Evolutionary conservation across 1,140 invertebrate species (phyloP).

Genomic region (Campoletis sonorensis): DNA sequence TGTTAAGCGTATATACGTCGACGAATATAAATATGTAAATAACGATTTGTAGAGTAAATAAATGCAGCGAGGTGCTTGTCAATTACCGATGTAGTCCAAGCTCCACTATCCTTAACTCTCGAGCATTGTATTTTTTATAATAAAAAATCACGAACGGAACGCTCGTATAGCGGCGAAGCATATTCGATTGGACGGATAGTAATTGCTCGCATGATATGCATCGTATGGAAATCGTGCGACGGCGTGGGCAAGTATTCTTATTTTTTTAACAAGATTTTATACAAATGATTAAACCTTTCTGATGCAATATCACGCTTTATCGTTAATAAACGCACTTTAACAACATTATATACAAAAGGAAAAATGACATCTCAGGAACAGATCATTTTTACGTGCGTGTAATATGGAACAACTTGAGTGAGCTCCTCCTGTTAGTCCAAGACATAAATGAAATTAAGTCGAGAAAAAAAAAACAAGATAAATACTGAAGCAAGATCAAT

Average conservation of each 20-base stretch:
- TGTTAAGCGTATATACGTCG: neutral
- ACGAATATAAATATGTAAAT: constrained; percentile 12
- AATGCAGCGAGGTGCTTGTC: neutral
- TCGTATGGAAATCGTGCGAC: neutral
- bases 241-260: neutral
- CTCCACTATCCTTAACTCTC: neutral
- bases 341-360: too few species aligned
- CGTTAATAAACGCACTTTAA: too few species aligned
- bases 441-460: too few species aligned
- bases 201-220: neutral
- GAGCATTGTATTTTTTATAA: neutral
- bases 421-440: too few species aligned
- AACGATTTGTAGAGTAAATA: constrained; percentile 5
- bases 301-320: constrained; percentile 6
- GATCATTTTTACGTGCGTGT: too few species aligned
- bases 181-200: neutral
- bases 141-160: neutral
- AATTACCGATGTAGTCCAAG: neutral
- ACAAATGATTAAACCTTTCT: neutral
- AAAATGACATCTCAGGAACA: too few species aligned
- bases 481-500: too few species aligned
- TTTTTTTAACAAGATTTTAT: neutral
- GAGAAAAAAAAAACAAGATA: too few species aligned
- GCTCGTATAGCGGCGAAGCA: neutral
- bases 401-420: too few species aligned